A percentile compares a stretch with the other conserved stretches of the same genome.
phyloP scores from a whole-genome alignment of 2,888 invertebrate species.

The Seira sanloemensis region DNA sequence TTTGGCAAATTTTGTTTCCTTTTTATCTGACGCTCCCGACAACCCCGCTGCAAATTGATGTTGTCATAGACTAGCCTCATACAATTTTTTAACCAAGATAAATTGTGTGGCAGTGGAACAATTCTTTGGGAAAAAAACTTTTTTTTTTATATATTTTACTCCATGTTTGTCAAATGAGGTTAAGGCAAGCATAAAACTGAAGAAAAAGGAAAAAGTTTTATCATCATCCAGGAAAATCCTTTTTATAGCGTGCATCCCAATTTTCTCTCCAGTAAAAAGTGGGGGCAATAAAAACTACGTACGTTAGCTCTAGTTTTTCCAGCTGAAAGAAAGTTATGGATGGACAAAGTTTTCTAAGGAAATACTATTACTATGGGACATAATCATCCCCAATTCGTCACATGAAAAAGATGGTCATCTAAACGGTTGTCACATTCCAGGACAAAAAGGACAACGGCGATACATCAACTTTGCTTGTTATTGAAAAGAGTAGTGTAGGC shows the following conservation, averaged over 20 bases:
- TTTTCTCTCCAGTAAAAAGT: constrained; percentile 19
- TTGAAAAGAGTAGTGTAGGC: constrained; percentile 20
- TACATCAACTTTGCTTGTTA: not conserved
- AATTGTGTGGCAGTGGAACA: not conserved
- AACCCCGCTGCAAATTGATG: constrained; percentile 7
- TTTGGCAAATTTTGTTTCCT: not conserved
- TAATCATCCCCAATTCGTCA: constrained; percentile 34
- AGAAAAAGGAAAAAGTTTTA: constrained; percentile 49
- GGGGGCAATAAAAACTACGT: constrained; percentile 26
- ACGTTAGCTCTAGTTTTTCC: constrained; percentile 17
- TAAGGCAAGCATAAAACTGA: constrained; percentile 49
- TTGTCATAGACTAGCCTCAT: constrained; percentile 2
- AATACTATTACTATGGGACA: constrained; percentile 34
- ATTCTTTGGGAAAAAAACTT: not conserved
- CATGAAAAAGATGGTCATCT: constrained; percentile 44
- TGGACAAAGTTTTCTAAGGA: constrained; percentile 41
- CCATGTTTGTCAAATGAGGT: constrained; percentile 46
- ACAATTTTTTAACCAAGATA: constrained; percentile 14
- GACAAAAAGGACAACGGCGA: not conserved
- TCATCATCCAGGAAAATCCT: constrained; percentile 34
- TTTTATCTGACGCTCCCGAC: constrained; percentile 4
- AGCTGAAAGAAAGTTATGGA: constrained; percentile 40
- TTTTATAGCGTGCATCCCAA: constrained; percentile 13
- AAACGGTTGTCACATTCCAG: constrained; percentile 38
- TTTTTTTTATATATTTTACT: not conserved